phyloP scores from a whole-genome alignment of 2,797 vertebrate genomes.

The Threskiornis aethiopicus region DNA sequence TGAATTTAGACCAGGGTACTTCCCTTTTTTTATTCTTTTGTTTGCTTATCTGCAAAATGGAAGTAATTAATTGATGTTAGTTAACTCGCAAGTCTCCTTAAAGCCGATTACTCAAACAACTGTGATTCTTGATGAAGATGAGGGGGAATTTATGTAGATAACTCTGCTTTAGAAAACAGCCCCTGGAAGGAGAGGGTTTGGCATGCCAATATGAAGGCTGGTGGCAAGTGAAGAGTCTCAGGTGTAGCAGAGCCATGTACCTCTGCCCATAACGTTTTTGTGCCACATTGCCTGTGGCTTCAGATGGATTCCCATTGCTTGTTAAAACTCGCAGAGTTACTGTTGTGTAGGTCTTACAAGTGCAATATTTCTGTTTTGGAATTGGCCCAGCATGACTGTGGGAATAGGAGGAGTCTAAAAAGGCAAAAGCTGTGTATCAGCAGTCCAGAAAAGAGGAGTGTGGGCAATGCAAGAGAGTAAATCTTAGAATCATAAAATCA shows the following conservation, averaged over 20 bases:
- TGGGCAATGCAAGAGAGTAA: background rate
- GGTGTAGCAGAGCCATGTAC: background rate
- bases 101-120: background rate
- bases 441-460: background rate
- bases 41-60: slow-evolving; percentile 11
- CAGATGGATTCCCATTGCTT: background rate
- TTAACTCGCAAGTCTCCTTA: background rate
- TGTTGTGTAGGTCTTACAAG: background rate
- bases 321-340: background rate
- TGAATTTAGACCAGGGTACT: background rate
- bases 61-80: slow-evolving; percentile 15
- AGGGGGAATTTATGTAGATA: background rate
- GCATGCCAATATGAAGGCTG: background rate
- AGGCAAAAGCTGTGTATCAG: background rate
- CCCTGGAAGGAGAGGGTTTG: background rate
- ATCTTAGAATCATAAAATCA: background rate
- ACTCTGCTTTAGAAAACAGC: background rate
- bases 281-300: background rate
- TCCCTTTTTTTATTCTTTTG: background rate
- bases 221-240: background rate
- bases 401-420: slow-evolving; percentile 11
- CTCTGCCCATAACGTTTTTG: background rate
- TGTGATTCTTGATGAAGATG: background rate
- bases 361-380: slow-evolving; percentile 26
- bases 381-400: background rate